Evolutionary conservation across 2,797 vertebrate species (phyloP).

Genomic region (Pantherophis alleghaniensis): DNA sequence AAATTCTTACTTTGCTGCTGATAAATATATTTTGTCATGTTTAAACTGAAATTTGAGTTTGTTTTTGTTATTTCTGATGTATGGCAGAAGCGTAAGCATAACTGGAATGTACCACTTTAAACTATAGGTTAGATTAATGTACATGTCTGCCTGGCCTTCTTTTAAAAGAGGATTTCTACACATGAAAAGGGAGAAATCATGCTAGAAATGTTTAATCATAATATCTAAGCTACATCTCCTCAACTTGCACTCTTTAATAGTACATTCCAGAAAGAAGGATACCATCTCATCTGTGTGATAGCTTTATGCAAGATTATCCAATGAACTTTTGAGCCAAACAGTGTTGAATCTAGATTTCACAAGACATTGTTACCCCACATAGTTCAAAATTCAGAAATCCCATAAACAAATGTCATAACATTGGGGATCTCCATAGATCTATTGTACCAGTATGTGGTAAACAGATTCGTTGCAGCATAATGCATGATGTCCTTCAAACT

Average conservation of each 20-base stretch:
- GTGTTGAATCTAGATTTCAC: background rate
- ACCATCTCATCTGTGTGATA: background rate
- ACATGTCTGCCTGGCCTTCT: background rate
- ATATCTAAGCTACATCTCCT: background rate
- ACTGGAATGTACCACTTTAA: background rate
- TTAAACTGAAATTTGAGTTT: background rate
- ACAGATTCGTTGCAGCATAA: background rate
- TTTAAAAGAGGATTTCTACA: background rate
- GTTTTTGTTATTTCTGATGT: background rate
- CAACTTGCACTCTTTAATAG: background rate
- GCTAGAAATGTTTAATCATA: background rate
- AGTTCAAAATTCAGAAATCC: background rate
- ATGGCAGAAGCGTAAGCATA: background rate
- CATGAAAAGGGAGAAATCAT: background rate
- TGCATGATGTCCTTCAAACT: background rate
- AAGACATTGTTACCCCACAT: background rate
- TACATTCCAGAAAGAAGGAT: background rate
- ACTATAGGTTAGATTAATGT: background rate
- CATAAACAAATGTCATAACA: background rate
- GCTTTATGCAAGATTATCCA: background rate
- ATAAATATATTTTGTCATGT: background rate
- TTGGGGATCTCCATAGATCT: background rate
- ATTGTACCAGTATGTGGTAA: background rate
- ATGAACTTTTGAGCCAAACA: background rate
- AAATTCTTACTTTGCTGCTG: background rate